Evolutionary conservation across 2,113 vertebrate species (phyloP), one percentile per base, ranked within the genome.

Genomic region (Chitala chitala): DNA sequence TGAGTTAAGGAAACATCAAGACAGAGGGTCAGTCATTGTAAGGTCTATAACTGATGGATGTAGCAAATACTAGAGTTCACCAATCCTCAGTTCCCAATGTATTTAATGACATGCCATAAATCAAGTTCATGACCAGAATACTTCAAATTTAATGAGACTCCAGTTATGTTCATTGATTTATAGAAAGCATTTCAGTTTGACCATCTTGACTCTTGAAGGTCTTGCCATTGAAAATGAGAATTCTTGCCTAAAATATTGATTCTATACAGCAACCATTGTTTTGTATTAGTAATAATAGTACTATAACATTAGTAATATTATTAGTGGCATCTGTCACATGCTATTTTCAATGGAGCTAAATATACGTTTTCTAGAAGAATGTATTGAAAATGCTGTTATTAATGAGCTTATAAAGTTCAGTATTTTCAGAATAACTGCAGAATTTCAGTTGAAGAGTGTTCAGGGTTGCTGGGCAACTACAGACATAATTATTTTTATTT

Each of bases 11-110:
- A 26, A 65, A 56, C 58, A 54, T 24, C 26, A 68, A 76, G 44
- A 66, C 46, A 31, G 22, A 42, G 46, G 31, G 10, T 31, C n/a
- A 55, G 26, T 17, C 15, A 58, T 73, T 15, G 31, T 31, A 5
- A 50, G 29, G 50, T 65, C 31, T 13, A 24, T 77, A 58, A 77
- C 75, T 79, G 20, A 63, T 78, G n/a, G n/a, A n/a, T n/a, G 77
- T 80, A 72, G 61, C 79, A 81, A 80, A 69, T 75, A 5, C 71
- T 55, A n/a, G n/a, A n/a, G n/a, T n/a, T n/a, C n/a, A n/a, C 31
- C 22, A 59, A 29, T 12, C n/a, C 13, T 2, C 20, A 26, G 56
- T 4, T 6, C 7, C 48, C 48, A 10, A 51, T 51, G 48, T 51
- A 15, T 17, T 3, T 56, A 56, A 22, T 56, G 22, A 56, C 54